Evolutionary conservation across 2,888 invertebrate genomes (phyloP).

Genomic region (Pilophorus perplexus): DNA sequence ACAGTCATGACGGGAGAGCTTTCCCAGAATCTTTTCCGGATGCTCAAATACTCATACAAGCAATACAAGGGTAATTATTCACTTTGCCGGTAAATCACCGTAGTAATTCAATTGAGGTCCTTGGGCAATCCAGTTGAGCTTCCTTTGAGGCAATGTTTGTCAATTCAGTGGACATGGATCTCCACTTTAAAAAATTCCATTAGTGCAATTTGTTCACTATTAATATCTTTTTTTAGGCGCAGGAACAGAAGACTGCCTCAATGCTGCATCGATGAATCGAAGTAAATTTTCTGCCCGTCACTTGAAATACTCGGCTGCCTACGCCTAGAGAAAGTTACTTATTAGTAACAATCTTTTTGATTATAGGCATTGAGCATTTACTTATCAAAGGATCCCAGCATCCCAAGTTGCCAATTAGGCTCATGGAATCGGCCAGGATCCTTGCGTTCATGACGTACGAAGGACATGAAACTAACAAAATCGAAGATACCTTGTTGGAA

Average conservation of each 20-base stretch:
- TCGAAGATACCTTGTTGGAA: conserved; percentile 10
- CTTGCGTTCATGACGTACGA: conserved; percentile 18
- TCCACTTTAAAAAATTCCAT: no score
- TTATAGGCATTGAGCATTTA: conserved; percentile 17
- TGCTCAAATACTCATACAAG: conserved; percentile 6
- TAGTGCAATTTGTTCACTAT: no score
- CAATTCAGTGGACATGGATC: no score
- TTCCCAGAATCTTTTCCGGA: conserved; percentile 8
- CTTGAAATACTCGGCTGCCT: not conserved
- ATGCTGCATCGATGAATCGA: no score
- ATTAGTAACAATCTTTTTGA: not conserved
- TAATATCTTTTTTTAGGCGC: no score
- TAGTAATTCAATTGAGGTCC: not conserved
- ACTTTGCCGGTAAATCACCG: no score
- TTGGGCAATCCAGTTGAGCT: no score
- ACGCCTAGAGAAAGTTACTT: not conserved
- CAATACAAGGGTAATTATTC: conserved; percentile 7
- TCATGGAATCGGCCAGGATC: not conserved
- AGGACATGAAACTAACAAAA: conserved; percentile 20
- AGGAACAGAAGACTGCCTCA: no score
- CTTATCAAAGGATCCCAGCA: conserved; percentile 4
- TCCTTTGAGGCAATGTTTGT: no score
- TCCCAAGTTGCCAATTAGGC: not conserved
- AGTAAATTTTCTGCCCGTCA: not conserved
- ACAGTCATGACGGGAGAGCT: not conserved